Evolutionary conservation across 1,140 invertebrate species (phyloP).

Genomic region (Teleopsis dalmanni): DNA sequence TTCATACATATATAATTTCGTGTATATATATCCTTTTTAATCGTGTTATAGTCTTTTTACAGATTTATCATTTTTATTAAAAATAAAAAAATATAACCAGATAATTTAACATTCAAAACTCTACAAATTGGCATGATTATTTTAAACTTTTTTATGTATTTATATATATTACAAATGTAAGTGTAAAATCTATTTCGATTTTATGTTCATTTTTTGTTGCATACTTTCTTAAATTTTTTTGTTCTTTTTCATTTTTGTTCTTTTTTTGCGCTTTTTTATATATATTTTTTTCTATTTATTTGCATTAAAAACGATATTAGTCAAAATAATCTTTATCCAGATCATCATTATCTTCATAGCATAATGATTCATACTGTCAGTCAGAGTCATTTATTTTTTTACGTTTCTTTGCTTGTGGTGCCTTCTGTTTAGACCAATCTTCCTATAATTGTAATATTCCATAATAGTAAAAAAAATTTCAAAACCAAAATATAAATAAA

Average conservation of each 20-base stretch:
- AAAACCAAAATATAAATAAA: not conserved
- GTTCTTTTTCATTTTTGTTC: constrained; percentile 2
- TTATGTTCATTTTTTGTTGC: too few relatives aligned
- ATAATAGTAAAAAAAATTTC: not conserved
- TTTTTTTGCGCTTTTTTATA: constrained; percentile 6
- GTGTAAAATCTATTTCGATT: too few relatives aligned
- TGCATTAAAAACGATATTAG: constrained; percentile 23
- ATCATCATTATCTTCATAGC: constrained; percentile 19
- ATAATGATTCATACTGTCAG: constrained; percentile 28
- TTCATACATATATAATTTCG: not conserved
- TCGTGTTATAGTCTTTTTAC: constrained; percentile 5
- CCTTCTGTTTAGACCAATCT: constrained; percentile 41
- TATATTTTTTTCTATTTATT: constrained; percentile 11
- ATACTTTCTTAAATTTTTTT: constrained; percentile 1
- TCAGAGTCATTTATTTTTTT: constrained; percentile 44
- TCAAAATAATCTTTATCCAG: constrained; percentile 23
- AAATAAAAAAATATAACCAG: constrained; percentile 20
- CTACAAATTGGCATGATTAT: constrained; percentile 17
- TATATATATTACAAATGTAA: too few relatives aligned
- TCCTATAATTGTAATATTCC: constrained; percentile 27
- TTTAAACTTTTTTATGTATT: constrained; percentile 2
- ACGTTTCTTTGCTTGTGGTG: constrained; percentile 34
- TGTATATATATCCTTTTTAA: not conserved
- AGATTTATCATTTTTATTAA: constrained; percentile 16
- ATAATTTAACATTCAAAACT: constrained; percentile 18